Base-by-base conservation (phyloP, 2,113 vertebrate genomes). In the Anthoscopus minutus region DNA sequence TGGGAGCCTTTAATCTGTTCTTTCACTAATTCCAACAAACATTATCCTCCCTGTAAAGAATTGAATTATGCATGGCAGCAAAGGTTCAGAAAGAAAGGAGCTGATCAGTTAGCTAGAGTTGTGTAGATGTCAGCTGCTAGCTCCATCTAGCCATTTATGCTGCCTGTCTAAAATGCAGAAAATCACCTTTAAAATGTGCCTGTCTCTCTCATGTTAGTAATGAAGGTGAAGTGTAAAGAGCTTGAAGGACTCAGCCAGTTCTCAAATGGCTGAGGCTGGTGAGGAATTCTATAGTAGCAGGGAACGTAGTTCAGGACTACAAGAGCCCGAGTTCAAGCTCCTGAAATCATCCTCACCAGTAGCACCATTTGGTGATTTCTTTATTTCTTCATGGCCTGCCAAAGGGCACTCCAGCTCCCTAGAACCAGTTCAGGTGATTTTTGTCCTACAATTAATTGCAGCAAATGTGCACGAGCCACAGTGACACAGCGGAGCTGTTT, bases 381-480 rank as follows among this genome's bases (percentile, higher is more conserved):
- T 58, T 45, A 50, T 50, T 62, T 40, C 67, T 58, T n/a, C 3
- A 1, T 7, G 27, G 40, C 11, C 45, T 93, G 69, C 10, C 69
- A 84, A 71, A 76, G 44, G 23, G 23, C 15, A 23, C 8, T 67
- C 38, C 33, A 62, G 0, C 8, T 62, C 9, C 40, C 37, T 45
- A 50, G 31, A 35, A 28, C 9, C 30, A 31, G 19, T 31, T 35
- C 40, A 53, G 19, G 10, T 11, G n/a, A 74, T 20, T 35, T 37
- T 60, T 9, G 0, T 51, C 35, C 62, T 67, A 30, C 40, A 62
- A 6, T n/a, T n/a, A 44, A 6, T 31, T 65, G 56, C 56, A 57
- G 38, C 11, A 72, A 70, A 76, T 0, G 2, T 0, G 0, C 1
- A 0, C 0, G 0, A 66, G 47, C 38, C 30, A 1, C 37, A 82